Evolutionary conservation across 2,113 vertebrate species (phyloP).

Genomic region (Panthera uncia): DNA sequence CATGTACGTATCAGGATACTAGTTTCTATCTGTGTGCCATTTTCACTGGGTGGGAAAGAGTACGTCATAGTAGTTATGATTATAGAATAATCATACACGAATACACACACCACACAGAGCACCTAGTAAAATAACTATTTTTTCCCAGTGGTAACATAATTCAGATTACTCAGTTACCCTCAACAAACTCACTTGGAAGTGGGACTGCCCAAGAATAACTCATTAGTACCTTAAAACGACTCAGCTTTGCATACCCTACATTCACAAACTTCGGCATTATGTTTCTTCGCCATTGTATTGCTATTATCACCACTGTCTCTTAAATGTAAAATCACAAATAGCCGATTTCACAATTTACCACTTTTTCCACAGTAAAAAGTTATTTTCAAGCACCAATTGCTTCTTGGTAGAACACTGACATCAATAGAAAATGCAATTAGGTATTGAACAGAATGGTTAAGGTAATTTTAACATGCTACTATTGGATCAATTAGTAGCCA

Average conservation of each 20-base stretch:
- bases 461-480: neutral
- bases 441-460: neutral
- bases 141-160: neutral
- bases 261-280: neutral
- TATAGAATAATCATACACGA: neutral
- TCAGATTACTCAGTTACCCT: neutral
- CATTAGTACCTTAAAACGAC: neutral
- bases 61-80: neutral
- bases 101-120: neutral
- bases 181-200: neutral
- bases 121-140: neutral
- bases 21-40: neutral
- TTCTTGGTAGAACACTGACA: neutral
- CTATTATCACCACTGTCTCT: neutral
- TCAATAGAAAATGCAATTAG: neutral
- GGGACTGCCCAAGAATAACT: neutral
- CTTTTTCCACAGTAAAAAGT: neutral
- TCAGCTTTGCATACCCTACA: neutral
- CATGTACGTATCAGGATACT: neutral
- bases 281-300: neutral
- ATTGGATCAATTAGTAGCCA: neutral
- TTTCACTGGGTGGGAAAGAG: neutral
- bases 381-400: neutral
- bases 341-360: neutral
- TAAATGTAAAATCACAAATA: neutral